Evolutionary conservation across 2,888 invertebrate species (phyloP), one percentile per base, ranked within the genome.

Genomic region (Stenodema calcarata): DNA sequence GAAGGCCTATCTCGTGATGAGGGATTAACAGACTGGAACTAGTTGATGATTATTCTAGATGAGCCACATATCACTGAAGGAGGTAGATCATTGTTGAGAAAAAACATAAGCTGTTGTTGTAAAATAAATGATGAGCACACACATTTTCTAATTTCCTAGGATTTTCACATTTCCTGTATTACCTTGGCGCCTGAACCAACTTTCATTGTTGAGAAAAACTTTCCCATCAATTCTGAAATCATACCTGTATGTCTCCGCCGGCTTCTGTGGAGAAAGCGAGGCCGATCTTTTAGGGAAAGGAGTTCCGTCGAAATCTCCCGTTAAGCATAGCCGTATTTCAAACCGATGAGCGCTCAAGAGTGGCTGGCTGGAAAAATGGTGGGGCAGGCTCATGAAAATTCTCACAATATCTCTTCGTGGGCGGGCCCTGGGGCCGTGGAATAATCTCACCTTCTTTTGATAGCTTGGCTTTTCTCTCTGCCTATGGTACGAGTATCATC

Each of bases 341-440:
- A 41, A 73, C 73, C 30, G 73, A 73, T 73, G 73, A 73, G 35
- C 73, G 30, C 73, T 73, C 35, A 41, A 73, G 73, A 30, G 35
- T 14, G 73, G 35, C 30, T 1, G 35, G 9, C 16, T 7, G 73
- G 12, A 70, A 30, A 73, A 41, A 73, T 41, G 41, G 41, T 41
- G 73, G 73, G 73, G 35, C 27, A 73, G 80, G 54, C 80, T 80
- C 80, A 80, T 80, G 80, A 80, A 80, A 80, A 80, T 80, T 80
- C 80, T 80, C 54, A 80, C 80, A 47, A 54, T 80, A 80, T 50
- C 50, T 80, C 80, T 78, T 44, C 44, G n/a, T 28, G 14, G 73
- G 73, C 30, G 35, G 73, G 14, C 23, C 23, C 23, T 1, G 23
- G 62, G 23, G 1, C 12, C 12, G 47, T 9, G 47, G 18, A 35